phyloP scores from a whole-genome alignment of 2,113 vertebrate species.

The Nothobranchius kuhntae region DNA sequence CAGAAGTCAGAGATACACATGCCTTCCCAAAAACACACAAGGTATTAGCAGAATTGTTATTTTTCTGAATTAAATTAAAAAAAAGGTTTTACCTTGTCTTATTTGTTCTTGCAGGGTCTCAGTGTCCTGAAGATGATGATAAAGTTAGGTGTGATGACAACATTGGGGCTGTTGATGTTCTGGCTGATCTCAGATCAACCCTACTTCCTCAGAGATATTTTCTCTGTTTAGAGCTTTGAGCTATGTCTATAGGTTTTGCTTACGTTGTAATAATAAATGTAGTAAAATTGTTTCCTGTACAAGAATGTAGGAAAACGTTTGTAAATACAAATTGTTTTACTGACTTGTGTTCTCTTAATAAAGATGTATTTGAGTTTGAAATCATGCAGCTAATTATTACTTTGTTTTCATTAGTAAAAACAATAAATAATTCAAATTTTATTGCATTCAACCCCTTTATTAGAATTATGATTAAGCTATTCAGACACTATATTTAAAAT shows the following conservation, averaged over 20 bases:
- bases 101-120: not conserved
- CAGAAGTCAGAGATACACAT: constrained; percentile 16
- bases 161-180: constrained; percentile 68
- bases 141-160: constrained; percentile 53
- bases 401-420: too few relatives aligned
- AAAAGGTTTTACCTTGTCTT: not conserved
- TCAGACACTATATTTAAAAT: too few relatives aligned
- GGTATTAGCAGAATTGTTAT: constrained; percentile 22
- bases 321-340: too few relatives aligned
- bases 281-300: not conserved
- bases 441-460: too few relatives aligned
- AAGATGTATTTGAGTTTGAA: too few relatives aligned
- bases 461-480: too few relatives aligned
- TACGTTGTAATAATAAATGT: not conserved
- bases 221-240: constrained; percentile 13
- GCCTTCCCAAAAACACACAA: constrained; percentile 30
- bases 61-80: not conserved
- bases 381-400: too few relatives aligned
- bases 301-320: not conserved
- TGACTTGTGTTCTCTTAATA: too few relatives aligned
- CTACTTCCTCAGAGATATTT: constrained; percentile 39
- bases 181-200: constrained; percentile 66
- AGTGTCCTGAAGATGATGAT: constrained; percentile 49
- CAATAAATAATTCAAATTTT: too few relatives aligned
- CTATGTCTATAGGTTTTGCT: not conserved